phyloP scores from a whole-genome alignment of 2,113 vertebrate species.

The Lynx canadensis region DNA sequence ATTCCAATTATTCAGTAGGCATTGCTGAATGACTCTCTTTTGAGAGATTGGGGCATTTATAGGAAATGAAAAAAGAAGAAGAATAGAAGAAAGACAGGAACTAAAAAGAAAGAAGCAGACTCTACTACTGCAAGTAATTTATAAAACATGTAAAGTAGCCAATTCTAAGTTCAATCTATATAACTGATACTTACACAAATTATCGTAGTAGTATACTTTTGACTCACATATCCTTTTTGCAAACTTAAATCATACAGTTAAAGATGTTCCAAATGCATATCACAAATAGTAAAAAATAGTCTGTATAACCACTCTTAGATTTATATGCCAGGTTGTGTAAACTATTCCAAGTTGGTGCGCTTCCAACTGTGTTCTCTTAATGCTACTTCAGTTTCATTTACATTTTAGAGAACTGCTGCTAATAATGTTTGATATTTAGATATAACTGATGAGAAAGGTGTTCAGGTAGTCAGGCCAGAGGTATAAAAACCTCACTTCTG shows the following conservation, averaged over 20 bases:
- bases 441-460: neutral
- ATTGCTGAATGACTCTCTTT: neutral
- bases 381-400: neutral
- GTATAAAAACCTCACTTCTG: neutral
- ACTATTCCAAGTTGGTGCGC: neutral
- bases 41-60: neutral
- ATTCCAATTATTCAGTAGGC: neutral
- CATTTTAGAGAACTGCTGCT: neutral
- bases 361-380: neutral
- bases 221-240: neutral
- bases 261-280: neutral
- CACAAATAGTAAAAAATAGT: neutral
- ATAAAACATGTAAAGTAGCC: neutral
- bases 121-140: neutral
- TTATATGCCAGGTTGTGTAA: neutral
- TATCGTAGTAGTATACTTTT: neutral
- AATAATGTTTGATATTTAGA: neutral
- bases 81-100: neutral
- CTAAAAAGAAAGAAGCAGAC: neutral
- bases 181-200: neutral
- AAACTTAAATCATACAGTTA: neutral
- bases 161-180: neutral
- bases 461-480: neutral
- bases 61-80: neutral
- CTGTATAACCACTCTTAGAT: neutral